Conservation (phyloP, 2,113 vertebrate species). For the Penelope pileata region DNA sequence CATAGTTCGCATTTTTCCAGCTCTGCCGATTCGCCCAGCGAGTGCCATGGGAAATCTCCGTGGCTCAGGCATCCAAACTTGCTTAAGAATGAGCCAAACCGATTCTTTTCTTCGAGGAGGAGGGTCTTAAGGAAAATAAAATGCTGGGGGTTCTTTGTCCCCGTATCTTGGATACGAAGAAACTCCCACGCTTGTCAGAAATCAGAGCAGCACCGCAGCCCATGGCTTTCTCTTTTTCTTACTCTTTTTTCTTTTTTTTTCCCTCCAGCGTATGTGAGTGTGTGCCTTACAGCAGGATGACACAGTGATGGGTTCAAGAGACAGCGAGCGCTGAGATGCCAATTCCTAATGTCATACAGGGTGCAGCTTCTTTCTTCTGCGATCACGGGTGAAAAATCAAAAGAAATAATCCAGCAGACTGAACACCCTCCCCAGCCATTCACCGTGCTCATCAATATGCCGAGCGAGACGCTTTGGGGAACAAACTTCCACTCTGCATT, state of each 20-base stretch:
- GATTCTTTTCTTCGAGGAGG: constrained; percentile 52
- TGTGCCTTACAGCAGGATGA: not conserved
- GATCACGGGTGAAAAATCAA: constrained; percentile 32
- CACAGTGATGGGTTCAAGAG: not conserved
- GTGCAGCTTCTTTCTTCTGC: not conserved
- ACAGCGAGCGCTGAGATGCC: not conserved
- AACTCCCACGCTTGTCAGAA: constrained; percentile 71
- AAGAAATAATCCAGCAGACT: constrained; percentile 41
- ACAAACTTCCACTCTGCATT: not conserved
- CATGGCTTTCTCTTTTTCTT: not conserved
- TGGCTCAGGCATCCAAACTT: not conserved
- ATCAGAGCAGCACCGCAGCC: constrained; percentile 44
- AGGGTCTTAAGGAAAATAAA: constrained; percentile 61
- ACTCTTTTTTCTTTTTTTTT: not conserved
- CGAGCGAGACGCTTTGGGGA: not conserved
- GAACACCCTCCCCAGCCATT: constrained; percentile 14
- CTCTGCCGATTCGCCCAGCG: not conserved
- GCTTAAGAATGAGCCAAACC: constrained; percentile 37
- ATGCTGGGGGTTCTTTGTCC: constrained; percentile 70
- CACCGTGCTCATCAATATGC: constrained; percentile 27
- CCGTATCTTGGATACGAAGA: constrained; percentile 68
- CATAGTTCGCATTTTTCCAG: constrained; percentile 52
- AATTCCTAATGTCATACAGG: not conserved
- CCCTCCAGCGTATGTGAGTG: not conserved
- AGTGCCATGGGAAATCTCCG: constrained; percentile 42